A percentile compares a stretch with the other conserved stretches of the same genome.
Evolutionary conservation across 2,797 vertebrate genomes (phyloP).

Genomic region (Parauchenoglanis punctatus): DNA sequence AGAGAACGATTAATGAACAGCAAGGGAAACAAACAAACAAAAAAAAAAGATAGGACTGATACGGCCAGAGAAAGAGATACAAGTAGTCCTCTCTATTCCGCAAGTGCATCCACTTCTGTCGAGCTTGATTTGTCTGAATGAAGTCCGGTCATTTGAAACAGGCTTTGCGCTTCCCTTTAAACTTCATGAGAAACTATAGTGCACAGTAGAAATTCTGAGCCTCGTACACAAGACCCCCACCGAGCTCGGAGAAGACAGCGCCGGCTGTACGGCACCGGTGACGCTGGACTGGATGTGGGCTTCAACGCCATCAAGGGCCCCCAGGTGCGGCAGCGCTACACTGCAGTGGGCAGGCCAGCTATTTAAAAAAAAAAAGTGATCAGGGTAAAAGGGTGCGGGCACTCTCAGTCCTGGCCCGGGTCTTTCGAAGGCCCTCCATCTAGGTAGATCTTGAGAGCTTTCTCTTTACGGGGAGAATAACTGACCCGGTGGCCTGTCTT

Average conservation of each 20-base stretch:
- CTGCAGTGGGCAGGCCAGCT: constrained; percentile 74
- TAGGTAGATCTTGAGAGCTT: constrained; percentile 99
- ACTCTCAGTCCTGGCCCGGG: constrained; percentile 89
- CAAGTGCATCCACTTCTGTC: constrained; percentile 75
- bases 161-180: constrained; percentile 93
- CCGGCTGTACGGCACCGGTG: constrained; percentile 82
- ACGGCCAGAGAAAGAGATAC: constrained; percentile 55
- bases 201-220: constrained; percentile 89
- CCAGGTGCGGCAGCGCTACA: constrained; percentile 76
- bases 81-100: constrained; percentile 76
- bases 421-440: constrained; percentile 95
- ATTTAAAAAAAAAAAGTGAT: constrained; percentile 65
- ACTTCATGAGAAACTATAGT: constrained; percentile 96
- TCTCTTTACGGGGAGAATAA: constrained; percentile 98
- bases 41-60: constrained; percentile 47
- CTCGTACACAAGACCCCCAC: constrained; percentile 69
- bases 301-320: constrained; percentile 72
- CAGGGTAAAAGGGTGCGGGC: constrained; percentile 38
- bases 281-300: constrained; percentile 74
- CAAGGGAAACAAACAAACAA: constrained; percentile 39
- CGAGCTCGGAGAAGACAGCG: constrained; percentile 77
- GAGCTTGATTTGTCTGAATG: constrained; percentile 76
- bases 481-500: constrained; percentile 97
- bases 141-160: constrained; percentile 74
- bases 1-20: constrained; percentile 42